Evolutionary conservation across 2,888 invertebrate species (phyloP).

Genomic region (Agrochola lychnidis): DNA sequence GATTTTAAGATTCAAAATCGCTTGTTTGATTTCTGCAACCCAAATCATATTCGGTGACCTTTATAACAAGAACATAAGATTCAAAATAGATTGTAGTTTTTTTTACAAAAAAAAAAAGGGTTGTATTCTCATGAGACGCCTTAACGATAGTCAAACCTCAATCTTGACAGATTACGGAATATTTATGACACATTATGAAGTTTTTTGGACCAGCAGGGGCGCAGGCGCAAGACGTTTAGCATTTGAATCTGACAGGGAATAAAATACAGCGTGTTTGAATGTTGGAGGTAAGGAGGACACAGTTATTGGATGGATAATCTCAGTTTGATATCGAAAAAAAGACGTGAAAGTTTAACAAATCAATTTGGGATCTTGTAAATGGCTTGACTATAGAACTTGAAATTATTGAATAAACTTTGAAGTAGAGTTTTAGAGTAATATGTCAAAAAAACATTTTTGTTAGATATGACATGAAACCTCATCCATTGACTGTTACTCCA

Average conservation of each 20-base stretch:
- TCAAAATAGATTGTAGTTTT: conserved; percentile 43
- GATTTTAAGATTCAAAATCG: not conserved
- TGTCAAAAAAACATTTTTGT: not conserved
- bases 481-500: not conserved
- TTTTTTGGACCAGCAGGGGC: conserved; percentile 75
- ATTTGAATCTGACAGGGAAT: conserved; percentile 72
- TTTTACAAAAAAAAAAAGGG: conserved; percentile 35
- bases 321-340: not conserved
- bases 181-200: conserved; percentile 82
- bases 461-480: not conserved
- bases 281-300: not conserved
- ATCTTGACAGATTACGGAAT: conserved; percentile 83
- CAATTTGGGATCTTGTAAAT: not conserved
- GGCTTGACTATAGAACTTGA: not conserved
- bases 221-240: conserved; percentile 63
- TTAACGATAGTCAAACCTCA: conserved; percentile 76
- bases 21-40: not conserved
- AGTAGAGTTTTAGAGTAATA: not conserved
- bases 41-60: not conserved
- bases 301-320: not conserved
- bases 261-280: conserved; percentile 70
- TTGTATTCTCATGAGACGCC: conserved; percentile 72
- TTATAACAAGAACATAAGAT: conserved; percentile 21
- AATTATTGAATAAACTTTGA: not conserved
- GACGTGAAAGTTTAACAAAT: not conserved